Evolutionary conservation across 2,888 invertebrate genomes (phyloP), one percentile per base, ranked within the genome.

Genomic region (Strigamia crassipes): DNA sequence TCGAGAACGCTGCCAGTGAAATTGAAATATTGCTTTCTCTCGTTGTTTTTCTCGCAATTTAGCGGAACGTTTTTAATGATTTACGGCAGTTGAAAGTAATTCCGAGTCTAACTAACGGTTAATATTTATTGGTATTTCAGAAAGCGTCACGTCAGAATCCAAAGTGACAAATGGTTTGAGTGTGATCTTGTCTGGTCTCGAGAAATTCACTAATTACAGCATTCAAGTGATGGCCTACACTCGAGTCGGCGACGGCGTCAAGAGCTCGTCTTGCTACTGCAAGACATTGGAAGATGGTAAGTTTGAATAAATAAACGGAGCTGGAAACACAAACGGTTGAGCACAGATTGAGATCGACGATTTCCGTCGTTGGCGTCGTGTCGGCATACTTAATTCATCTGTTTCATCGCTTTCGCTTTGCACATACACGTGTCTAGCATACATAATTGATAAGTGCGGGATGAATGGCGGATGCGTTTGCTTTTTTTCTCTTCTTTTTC

Each of bases 181-280:
- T 18, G 34, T 80, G 51, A 56, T 80, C 23, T 27, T 80, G 31
- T 51, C 56, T 27, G 31, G 56, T 80, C 31, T 80, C 27, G 80
- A 80, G 23, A 80, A 80, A 56, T 80, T 51, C 31, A 51, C 51
- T 27, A 80, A 80, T 31, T 80, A 80, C 80, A 80, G 80, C 56
- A 51, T 80, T 27, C 51, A 80, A 80, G 56, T 80, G 31, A 31
- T 56, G 41, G 80, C 80, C 1, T 80, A 80, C 51, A 80, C 80
- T 21, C 42, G 80, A 13, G 23, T 80, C 3, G 80, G 80, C 10
- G 80, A 80, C 13, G 80, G 80, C 31, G 21, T 51, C 51, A 46
- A 46, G 46, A 46, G 46, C 18, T 31, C 46, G 1, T 42, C 56
- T 27, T 31, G 41, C 31, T 80, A 51, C 80, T 80, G 80, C 56